A percentile compares a stretch with the other conserved stretches of the same genome.
These are phyloP conservation scores for Drosophila kambysellisi DNA, from an alignment of 2,888 invertebrate species.

Conservation along the genomic window DNA sequence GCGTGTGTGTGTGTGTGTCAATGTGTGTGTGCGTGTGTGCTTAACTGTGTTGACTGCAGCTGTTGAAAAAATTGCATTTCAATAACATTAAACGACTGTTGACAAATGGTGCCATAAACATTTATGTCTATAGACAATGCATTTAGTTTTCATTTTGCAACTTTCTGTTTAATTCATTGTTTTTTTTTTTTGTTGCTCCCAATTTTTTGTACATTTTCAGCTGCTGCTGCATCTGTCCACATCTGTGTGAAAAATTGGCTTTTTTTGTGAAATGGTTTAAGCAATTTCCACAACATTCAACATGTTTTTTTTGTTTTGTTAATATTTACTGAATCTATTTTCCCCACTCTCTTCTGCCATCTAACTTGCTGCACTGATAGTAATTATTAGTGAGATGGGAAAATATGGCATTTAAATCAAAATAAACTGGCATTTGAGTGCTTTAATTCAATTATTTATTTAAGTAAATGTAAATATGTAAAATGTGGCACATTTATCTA, in stretches of 20 bases:
- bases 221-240: slow-evolving; percentile 18
- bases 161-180: slow-evolving; percentile 23
- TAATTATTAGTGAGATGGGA: not conserved
- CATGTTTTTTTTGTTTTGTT: too few species aligned
- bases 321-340: slow-evolving; percentile 26
- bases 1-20: not conserved
- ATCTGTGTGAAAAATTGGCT: slow-evolving; percentile 43
- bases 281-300: slow-evolving; percentile 37
- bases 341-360: not conserved
- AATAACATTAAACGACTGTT: slow-evolving; percentile 62
- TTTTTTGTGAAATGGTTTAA: slow-evolving; percentile 50
- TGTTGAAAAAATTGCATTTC: slow-evolving; percentile 38
- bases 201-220: slow-evolving; percentile 19
- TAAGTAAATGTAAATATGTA: not conserved
- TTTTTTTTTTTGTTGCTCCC: not conserved
- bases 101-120: slow-evolving; percentile 42
- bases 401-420: slow-evolving; percentile 13
- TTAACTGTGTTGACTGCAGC: slow-evolving; percentile 3
- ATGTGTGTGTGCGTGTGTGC: not conserved
- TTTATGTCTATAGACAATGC: slow-evolving; percentile 41
- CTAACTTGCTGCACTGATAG: not conserved
- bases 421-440: not conserved
- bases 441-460: not conserved
- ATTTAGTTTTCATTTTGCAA: slow-evolving; percentile 48
- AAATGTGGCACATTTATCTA: not conserved